Percentiles rank a stretch among this genome's conserved stretches.
These are phyloP conservation scores for Bombus affinis DNA, from an alignment of 1,140 invertebrate genomes.

Conservation along the genomic window DNA sequence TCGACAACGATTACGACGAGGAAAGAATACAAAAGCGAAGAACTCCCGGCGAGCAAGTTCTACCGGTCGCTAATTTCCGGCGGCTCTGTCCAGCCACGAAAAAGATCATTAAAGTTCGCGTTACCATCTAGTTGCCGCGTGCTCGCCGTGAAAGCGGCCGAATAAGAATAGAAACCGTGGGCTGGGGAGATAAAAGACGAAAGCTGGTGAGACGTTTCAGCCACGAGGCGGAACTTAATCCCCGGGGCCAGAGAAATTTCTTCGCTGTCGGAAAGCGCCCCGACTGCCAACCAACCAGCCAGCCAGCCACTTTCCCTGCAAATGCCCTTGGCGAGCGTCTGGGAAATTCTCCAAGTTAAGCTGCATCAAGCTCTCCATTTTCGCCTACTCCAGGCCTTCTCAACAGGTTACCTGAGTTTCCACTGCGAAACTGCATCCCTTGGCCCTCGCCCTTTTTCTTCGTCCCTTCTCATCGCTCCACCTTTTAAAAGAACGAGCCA, in stretches of 20 bases:
- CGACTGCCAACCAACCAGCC: slow-evolving; percentile 48
- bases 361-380: slow-evolving; percentile 67
- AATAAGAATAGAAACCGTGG: slow-evolving; percentile 24
- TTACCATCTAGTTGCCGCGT: slow-evolving; percentile 38
- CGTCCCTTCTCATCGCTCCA: background rate
- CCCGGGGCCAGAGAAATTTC: slow-evolving; percentile 63
- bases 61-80: slow-evolving; percentile 48
- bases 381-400: slow-evolving; percentile 69
- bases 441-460: background rate
- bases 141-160: slow-evolving; percentile 32
- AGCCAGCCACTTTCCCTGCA: slow-evolving; percentile 67
- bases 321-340: slow-evolving; percentile 68
- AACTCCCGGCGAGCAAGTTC: slow-evolving; percentile 26
- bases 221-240: slow-evolving; percentile 30
- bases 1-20: background rate
- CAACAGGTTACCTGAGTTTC: slow-evolving; percentile 74
- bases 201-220: slow-evolving; percentile 20
- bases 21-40: slow-evolving; percentile 32
- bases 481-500: slow-evolving; percentile 2
- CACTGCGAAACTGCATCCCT: slow-evolving; percentile 42
- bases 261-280: background rate
- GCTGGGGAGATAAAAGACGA: background rate
- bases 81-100: slow-evolving; percentile 34
- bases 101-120: slow-evolving; percentile 56
- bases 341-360: slow-evolving; percentile 74